Evolutionary conservation across 2,888 invertebrate genomes (phyloP).

Genomic region (Nudaria mundana): DNA sequence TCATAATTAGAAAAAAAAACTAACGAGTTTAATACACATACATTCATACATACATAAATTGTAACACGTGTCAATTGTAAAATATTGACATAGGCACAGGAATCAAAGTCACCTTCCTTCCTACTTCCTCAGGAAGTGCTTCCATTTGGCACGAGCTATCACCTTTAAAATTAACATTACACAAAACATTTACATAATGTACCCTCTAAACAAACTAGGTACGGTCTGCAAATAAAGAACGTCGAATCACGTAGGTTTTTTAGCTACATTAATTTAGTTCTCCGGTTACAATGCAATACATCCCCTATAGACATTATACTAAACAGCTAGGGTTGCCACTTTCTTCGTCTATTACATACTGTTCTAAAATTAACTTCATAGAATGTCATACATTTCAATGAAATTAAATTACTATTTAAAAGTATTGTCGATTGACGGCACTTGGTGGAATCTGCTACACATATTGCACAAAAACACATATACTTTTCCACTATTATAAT

Average conservation of each 20-base stretch:
- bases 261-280: conserved; percentile 75
- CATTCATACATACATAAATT: background rate
- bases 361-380: too few species aligned
- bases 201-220: conserved; percentile 69
- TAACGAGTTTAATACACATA: too few species aligned
- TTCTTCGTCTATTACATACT: too few species aligned
- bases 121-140: conserved; percentile 46
- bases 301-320: conserved; percentile 47
- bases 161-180: conserved; percentile 55
- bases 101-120: conserved; percentile 28
- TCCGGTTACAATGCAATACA: conserved; percentile 69
- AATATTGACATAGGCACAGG: conserved; percentile 30
- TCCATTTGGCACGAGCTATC: conserved; percentile 73
- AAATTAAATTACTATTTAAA: too few species aligned
- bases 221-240: conserved; percentile 62
- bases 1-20: too few species aligned
- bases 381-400: too few species aligned
- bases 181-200: conserved; percentile 74
- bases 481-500: too few species aligned
- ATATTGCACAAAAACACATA: too few species aligned
- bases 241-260: conserved; percentile 68
- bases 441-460: too few species aligned
- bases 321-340: conserved; percentile 34
- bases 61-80: conserved; percentile 16
- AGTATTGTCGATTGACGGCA: too few species aligned